phyloP scores from a whole-genome alignment of 2,113 vertebrate species.

The Ictidomys tridecemlineatus region DNA sequence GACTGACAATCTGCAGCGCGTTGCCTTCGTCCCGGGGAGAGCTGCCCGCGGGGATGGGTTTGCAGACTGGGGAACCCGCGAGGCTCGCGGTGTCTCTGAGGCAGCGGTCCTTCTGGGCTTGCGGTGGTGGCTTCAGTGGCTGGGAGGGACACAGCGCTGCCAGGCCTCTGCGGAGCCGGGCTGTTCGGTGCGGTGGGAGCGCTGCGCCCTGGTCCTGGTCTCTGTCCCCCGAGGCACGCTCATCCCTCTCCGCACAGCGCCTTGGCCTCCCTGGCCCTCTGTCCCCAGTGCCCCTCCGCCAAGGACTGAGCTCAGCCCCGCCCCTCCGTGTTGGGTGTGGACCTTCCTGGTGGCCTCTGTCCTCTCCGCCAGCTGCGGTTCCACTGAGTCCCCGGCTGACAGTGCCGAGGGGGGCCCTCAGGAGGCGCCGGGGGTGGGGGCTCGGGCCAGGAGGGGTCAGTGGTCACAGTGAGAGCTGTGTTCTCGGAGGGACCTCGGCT shows the following conservation, averaged over 20 bases:
- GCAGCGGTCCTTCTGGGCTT: neutral
- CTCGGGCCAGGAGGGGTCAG: neutral
- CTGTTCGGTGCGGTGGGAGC: neutral
- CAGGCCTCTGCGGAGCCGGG: neutral
- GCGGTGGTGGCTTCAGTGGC: fast-evolving
- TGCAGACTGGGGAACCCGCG: fast-evolving
- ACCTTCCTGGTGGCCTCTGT: neutral
- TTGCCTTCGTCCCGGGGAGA: neutral
- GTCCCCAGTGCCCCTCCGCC: no score
- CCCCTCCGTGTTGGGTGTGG: no score
- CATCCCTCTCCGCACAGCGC: neutral
- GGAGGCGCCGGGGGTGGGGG: neutral
- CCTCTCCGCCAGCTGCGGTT: neutral
- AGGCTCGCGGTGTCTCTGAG: fast-evolving
- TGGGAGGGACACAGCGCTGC: fast-evolving
- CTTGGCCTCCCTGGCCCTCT: no score
- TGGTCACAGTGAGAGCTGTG: neutral
- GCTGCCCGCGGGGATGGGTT: neutral
- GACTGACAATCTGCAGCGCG: neutral
- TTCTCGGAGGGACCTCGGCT: neutral
- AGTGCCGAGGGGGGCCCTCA: neutral
- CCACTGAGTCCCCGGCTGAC: neutral
- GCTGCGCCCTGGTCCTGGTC: no score
- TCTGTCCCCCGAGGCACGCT: neutral
- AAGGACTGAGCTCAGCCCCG: neutral